These are phyloP conservation scores for Remorina albescens DNA, from an alignment of 2,797 vertebrate genomes.

Conservation along the genomic window DNA sequence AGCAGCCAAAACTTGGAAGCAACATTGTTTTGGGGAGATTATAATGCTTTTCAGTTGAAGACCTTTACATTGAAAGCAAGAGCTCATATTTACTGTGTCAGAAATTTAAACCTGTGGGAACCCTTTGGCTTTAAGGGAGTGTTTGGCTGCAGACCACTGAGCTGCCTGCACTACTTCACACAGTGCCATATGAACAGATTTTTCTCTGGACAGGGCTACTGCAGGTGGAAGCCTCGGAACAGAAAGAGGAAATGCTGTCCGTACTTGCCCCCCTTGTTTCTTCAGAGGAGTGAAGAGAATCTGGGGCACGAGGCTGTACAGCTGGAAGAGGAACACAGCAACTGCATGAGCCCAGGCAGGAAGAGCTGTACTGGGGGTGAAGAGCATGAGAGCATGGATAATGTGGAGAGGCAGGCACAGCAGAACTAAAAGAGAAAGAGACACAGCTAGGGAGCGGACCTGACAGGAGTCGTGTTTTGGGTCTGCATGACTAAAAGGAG, in stretches of 20 bases:
- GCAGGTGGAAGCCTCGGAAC: constrained; percentile 44
- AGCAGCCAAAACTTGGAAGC: constrained; percentile 2
- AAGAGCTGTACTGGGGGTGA: constrained; percentile 61
- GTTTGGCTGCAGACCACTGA: constrained; percentile 70
- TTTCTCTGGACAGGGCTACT: constrained; percentile 53
- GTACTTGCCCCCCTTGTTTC: constrained; percentile 47
- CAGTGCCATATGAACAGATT: constrained; percentile 63
- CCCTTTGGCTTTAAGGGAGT: constrained; percentile 73
- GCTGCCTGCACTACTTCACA: constrained; percentile 64
- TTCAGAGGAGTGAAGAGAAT: constrained; percentile 81
- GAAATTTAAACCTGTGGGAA: constrained; percentile 71
- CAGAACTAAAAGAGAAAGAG: constrained; percentile 83
- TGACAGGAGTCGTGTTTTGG: constrained; percentile 60
- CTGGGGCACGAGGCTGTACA: constrained; percentile 84
- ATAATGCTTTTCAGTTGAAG: constrained; percentile 6
- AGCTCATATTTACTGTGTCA: background rate
- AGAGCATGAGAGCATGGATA: constrained; percentile 78
- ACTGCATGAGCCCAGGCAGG: constrained; percentile 70
- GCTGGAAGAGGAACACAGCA: constrained; percentile 79
- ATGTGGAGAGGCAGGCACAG: constrained; percentile 85
- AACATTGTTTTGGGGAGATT: background rate
- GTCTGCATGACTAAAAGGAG: constrained; percentile 41
- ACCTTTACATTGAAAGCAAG: constrained; percentile 16
- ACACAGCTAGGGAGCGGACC: constrained; percentile 74
- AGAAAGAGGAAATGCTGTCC: constrained; percentile 51